phyloP scores from a whole-genome alignment of 2,113 vertebrate species.

The Gracilinanus agilis region DNA sequence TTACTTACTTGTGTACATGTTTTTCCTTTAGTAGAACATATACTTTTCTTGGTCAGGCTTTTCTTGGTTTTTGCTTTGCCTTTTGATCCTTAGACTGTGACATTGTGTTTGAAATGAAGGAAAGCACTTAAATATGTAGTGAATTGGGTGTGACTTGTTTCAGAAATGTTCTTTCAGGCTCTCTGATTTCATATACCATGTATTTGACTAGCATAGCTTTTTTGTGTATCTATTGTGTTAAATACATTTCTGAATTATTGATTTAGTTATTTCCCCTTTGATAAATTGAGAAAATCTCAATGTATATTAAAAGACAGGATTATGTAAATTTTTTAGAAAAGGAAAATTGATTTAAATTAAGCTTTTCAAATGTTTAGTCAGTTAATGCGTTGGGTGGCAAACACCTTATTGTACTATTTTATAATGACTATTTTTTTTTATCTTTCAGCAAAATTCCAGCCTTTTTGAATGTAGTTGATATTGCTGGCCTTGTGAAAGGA shows the following conservation, averaged over 20 bases:
- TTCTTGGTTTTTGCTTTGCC: background rate
- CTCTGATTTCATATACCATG: background rate
- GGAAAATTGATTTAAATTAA: slow-evolving; percentile 12
- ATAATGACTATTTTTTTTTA: slow-evolving; percentile 66
- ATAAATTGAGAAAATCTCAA: slow-evolving; percentile 27
- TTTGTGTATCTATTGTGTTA: slow-evolving; percentile 1
- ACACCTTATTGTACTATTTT: slow-evolving; percentile 50
- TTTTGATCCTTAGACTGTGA: background rate
- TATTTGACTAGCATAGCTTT: background rate
- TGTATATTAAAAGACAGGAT: slow-evolving; percentile 27
- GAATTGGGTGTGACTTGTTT: background rate
- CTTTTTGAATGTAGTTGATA: slow-evolving; percentile 98
- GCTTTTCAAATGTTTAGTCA: slow-evolving; percentile 40
- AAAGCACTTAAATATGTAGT: background rate
- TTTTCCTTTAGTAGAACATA: background rate
- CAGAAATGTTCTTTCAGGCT: background rate
- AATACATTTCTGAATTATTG: background rate
- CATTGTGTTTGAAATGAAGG: background rate
- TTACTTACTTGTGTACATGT: background rate
- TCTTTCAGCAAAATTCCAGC: slow-evolving; percentile 97
- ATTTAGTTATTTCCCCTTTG: slow-evolving; percentile 33
- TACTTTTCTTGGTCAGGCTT: background rate
- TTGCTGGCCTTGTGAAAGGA: slow-evolving; percentile 98
- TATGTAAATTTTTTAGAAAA: slow-evolving; percentile 56
- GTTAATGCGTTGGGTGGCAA: slow-evolving; percentile 55